Conservation (phyloP, 2,113 vertebrate genomes). For the Geothlypis trichas region DNA sequence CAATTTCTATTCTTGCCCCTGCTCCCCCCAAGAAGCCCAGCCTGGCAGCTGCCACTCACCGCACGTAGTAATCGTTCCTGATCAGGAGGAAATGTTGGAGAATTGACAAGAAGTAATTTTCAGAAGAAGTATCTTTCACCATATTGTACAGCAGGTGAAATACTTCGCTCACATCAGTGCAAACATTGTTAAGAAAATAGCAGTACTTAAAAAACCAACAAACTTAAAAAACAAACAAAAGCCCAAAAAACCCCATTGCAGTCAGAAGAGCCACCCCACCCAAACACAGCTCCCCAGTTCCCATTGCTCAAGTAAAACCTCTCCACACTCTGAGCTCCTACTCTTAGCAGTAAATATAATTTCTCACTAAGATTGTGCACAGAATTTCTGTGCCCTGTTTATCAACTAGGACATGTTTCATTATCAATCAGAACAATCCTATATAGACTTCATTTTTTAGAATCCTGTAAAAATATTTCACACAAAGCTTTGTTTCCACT, state of each 20-base stretch:
- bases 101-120: conserved; percentile 91
- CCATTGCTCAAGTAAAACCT: background rate
- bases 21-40: fast-evolving
- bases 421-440: background rate
- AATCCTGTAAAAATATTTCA: background rate
- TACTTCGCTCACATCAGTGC: conserved; percentile 92
- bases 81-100: conserved; percentile 96
- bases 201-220: background rate
- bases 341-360: background rate
- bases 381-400: background rate
- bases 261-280: background rate
- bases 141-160: conserved; percentile 96
- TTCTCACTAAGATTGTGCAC: background rate
- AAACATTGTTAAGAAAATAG: conserved; percentile 80
- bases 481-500: background rate
- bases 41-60: conserved; percentile 72
- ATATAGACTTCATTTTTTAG: fast-evolving
- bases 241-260: fast-evolving
- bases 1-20: background rate
- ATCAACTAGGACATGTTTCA: background rate
- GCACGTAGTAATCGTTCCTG: conserved; percentile 94
- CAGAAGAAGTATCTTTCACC: conserved; percentile 92
- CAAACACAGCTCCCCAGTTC: background rate
- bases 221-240: fast-evolving
- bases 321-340: background rate